Base-by-base conservation (phyloP, 92 coral and sea anemone genomes). In the Actinostola sp. region DNA sequence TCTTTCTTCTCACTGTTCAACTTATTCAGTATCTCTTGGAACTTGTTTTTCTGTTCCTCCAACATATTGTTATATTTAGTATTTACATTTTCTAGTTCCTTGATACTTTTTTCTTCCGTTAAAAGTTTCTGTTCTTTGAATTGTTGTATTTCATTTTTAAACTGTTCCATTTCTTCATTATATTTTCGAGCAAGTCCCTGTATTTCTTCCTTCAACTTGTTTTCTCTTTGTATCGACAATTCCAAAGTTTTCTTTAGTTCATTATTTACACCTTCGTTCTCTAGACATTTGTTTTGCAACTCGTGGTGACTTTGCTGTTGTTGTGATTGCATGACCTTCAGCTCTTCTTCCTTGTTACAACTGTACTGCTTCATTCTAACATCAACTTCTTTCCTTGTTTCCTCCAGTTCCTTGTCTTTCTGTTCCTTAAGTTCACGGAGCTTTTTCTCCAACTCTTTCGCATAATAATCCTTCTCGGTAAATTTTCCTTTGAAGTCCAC, bases 361-460 rank as follows among this genome's bases (percentile, higher is more conserved):
- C 66, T 84, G 23, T 79, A 83, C 32, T 53, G 76, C 14, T 76
- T 74, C 2, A 87, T 46, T 70, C 69, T 81, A 8, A 71, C 35
- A 25, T 80, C 87, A 15, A 79, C 81, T 59, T 88, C 80, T 76
- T 80, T 85, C 68, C 66, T 85, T 49, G 80, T 43, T 5, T 70
- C 87, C 25, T 90, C 85, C 4, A 90, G 63, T 67, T 90, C 92
- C 35, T 90, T 79, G 46, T 90, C 92, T 42, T 87, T 90, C 46
- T 80, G 79, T 14, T 77, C 82, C 77, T 87, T 83, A 62, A 90
- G 60, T 63, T 80, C 85, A 21, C 83, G 89, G 15, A 89, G 79
- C 63, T 89, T 84, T 59, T 90, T 90, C 63, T 90, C 97, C 39
- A 90, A 75, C 60, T 90, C 97, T 59, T 90, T 90, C 10, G 97